These are phyloP conservation scores for Erpetoichthys calabaricus DNA, from an alignment of 2,797 vertebrate genomes.

Conservation along the genomic window DNA sequence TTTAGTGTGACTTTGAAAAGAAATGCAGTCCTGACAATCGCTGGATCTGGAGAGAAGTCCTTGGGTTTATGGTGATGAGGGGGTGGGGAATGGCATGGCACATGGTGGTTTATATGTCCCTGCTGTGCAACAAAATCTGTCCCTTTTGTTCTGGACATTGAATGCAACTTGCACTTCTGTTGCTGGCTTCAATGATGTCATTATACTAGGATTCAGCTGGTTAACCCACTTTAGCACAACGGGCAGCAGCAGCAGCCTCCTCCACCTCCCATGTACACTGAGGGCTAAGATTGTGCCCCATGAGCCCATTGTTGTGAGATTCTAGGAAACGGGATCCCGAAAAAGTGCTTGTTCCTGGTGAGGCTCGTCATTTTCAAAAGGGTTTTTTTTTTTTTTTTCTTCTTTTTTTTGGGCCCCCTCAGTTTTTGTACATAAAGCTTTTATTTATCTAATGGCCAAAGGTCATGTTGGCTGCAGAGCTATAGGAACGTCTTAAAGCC, in stretches of 20 bases:
- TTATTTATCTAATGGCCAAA: no score
- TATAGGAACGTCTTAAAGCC: no score
- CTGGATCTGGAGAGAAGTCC: slow-evolving; percentile 24
- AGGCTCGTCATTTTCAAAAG: no score
- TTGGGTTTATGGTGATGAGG: slow-evolving; percentile 30
- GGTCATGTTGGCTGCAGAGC: no score
- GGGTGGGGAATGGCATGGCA: slow-evolving; percentile 19
- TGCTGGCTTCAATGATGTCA: slow-evolving; percentile 48
- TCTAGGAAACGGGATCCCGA: no score
- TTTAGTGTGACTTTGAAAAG: slow-evolving; percentile 10
- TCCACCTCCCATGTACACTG: no score
- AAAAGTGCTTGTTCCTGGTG: no score
- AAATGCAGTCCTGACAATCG: slow-evolving; percentile 14
- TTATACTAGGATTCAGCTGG: slow-evolving; percentile 43
- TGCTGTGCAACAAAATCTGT: slow-evolving; percentile 45
- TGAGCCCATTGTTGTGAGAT: no score
- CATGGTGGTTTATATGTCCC: slow-evolving; percentile 45
- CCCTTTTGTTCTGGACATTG: slow-evolving; percentile 44
- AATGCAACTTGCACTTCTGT: slow-evolving; percentile 40
- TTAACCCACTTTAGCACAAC: slow-evolving; percentile 19
- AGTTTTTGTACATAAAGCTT: no score
- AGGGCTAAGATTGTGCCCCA: no score
- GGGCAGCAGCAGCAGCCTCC: not conserved
- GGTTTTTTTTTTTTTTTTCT: no score
- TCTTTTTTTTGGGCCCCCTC: no score